Evolutionary conservation across 2,113 vertebrate genomes (phyloP), one percentile per base, ranked within the genome.

Genomic region (Tinamus guttatus): DNA sequence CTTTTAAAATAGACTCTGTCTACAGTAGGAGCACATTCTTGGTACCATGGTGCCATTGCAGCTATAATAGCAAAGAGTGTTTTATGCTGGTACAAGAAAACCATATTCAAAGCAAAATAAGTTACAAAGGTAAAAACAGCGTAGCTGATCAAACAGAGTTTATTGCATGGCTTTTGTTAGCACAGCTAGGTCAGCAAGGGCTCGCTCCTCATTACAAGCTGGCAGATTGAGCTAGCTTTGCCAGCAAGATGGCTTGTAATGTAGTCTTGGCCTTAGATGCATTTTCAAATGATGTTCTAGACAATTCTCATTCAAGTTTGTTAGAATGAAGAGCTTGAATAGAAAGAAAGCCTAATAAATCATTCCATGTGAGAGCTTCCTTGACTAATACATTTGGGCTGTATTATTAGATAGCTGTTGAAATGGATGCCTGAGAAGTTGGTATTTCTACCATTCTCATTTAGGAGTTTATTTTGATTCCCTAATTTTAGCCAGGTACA

Each of bases 401-500:
- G 2, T 41, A 17, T 73, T 87, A 54, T 60, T 41, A 83, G 91
- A 10, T 34, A 83, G 96, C 91, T 81, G 97, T 98, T 98, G 98
- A 98, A 98, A 98, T 99, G 99, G 99, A 99, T 99, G 99, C 99
- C 99, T 98, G 98, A 99, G 96, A 98, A 98, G 98, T 98, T 98
- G 99, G 99, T 99, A 99, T 99, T 99, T 99, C 99, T 99, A 99
- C 99, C 98, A 97, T 98, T 98, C 97, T 98, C 98, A 98, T 99
- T 98, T 97, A 98, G 98, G 98, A 97, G 96, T 98, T 98, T 98
- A 65, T 97, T 98, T 98, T 98, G 96, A 98, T 98, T 98, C 98
- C 98, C 95, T 97, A 93, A 98, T 98, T 99, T 98, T 98, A 98
- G 96, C 98, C 98, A 99, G 98, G 99, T 98, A 97, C 98, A 99